Evolutionary conservation across 2,888 invertebrate species (phyloP), one percentile per base, ranked within the genome.

Genomic region (Apantesis nais): DNA sequence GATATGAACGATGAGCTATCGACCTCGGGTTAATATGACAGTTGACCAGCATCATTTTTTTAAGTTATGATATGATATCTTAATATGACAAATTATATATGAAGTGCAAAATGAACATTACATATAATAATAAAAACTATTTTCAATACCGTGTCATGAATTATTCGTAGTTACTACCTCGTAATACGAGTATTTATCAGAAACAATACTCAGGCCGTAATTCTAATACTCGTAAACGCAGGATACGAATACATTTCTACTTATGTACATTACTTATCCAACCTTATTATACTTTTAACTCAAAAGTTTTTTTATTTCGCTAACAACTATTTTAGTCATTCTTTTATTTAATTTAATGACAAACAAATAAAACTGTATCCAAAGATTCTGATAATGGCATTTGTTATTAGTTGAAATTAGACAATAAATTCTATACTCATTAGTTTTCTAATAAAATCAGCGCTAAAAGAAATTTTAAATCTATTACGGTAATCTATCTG

Each of bases 401-500:
- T 37, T 63, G 64, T 48, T 72, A 67, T 65, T 68, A 29, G 37
- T 22, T 72, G 65, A 65, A 62, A 66, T 68, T 70, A 44, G 62
- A 62, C 66, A 70, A 67, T 70, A 63, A 66, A 66, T 66, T 29
- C 31, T 65, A n/a, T 69, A 65, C 55, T 71, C 61, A 70, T 37
- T 37, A 22, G n/a, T 61, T 60, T 61, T 71, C 55, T 34, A 58
- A 66, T 73, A 71, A 71, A 78, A 78, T 75, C 71, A 68, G 61
- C 71, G 69, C 52, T 75, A 68, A 73, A 78, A 71, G 44, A 37
- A 63, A 55, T 25, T 31, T 25, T 66, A 66, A 72, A 71, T 75
- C 65, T 75, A 41, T 64, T 34, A 71, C 52, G 25, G 55, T 64
- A 75, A 70, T 78, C 64, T 70, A 68, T 73, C 78, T 70, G 70